Evolutionary conservation across 2,113 vertebrate species (phyloP), one percentile per base, ranked within the genome.

Genomic region (Bagarius yarrelli): DNA sequence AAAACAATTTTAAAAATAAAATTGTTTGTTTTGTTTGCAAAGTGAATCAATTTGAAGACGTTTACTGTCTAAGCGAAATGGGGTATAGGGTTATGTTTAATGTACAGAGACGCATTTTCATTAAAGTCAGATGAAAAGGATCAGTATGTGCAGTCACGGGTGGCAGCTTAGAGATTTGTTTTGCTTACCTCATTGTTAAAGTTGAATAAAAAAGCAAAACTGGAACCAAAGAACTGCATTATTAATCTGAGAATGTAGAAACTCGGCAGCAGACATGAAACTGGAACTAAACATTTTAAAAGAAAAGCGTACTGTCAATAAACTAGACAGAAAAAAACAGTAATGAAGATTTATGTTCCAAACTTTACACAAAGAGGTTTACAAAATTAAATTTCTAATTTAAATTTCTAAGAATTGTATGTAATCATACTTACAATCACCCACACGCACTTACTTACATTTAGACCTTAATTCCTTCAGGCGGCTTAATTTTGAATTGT

Each of bases 51-150:
- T 69, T n/a, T 25, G 3, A 8, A 69, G 23, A 69, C 13, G 14
- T 47, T 44, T 47, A 25, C 16, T 70, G 14, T 50, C 66, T 70
- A 27, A 70, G 47, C 44, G 50, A 70, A 70, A 70, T 27, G n/a
- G 66, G 79, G 57, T 66, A 53, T 32, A 21, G 56, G 36, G 52
- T 40, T 75, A 82, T 85, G 85, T 74, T 86, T 84, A 64, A 64
- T 84, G 77, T 83, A 83, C 59, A 80, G 85, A 86, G 87, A 30
- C 89, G 84, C 91, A 87, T 85, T 91, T 73, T 83, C 86, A 89
- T 91, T 89, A 71, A 60, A 53, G 61, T 34, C 71, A 76, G 14
- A 50, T 21, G 40, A 66, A 63, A 71, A 15, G 34, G 32, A 78
- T 59, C 32, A 44, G 30, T 34, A 56, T 64, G 56, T 57, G 89